Conservation (phyloP, 2,797 vertebrate genomes). For the Uromys caudimaculatus region DNA sequence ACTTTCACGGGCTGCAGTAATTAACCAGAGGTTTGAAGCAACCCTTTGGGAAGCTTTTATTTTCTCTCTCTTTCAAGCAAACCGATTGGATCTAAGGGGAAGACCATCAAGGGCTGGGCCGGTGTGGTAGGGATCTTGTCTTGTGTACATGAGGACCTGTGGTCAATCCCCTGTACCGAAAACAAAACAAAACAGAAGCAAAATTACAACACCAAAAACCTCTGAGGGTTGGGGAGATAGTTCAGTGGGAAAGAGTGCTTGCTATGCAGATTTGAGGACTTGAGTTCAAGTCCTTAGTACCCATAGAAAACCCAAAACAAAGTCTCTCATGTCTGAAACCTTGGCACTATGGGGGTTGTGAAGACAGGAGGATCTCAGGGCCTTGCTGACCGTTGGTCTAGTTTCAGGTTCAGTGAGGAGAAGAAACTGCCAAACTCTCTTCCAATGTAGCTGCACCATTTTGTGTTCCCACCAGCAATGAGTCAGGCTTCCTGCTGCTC, state of each 20-base stretch:
- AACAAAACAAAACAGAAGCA: background rate
- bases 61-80: background rate
- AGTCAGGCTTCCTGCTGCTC: background rate
- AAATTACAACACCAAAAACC: background rate
- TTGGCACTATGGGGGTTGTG: background rate
- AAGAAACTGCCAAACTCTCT: background rate
- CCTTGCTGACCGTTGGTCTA: background rate
- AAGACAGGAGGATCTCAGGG: background rate
- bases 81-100: background rate
- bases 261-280: background rate
- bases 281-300: background rate
- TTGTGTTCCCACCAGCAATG: background rate
- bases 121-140: background rate
- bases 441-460: background rate
- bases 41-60: background rate
- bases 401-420: background rate
- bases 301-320: background rate
- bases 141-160: background rate
- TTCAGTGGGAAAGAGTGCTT: background rate
- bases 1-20: background rate
- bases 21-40: background rate
- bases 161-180: background rate
- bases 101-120: background rate
- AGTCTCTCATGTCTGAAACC: background rate
- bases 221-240: background rate